Percentiles rank a stretch among this genome's conserved stretches.
Evolutionary conservation across 2,113 vertebrate species (phyloP).

Genomic region (Brachypodius melanocephalos): DNA sequence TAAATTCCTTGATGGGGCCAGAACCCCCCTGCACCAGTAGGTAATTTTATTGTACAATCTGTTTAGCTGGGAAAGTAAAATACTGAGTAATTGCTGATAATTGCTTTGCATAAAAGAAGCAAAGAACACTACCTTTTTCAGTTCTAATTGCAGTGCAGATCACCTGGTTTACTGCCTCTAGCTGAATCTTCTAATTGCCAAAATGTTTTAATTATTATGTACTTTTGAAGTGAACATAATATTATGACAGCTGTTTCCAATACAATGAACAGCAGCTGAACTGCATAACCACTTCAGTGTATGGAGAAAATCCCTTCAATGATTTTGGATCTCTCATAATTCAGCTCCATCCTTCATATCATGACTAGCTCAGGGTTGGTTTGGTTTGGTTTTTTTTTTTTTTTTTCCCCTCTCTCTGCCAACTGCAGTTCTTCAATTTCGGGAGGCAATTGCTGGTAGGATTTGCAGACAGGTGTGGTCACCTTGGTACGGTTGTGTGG

Average conservation of each 20-base stretch:
- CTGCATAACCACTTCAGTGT: background rate
- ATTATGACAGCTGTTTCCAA: conserved; percentile 64
- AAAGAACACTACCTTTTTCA: conserved; percentile 27
- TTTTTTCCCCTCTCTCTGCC: background rate
- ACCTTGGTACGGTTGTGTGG: background rate
- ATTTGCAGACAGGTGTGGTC: background rate
- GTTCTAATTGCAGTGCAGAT: conserved; percentile 58
- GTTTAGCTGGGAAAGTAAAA: background rate
- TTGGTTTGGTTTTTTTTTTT: background rate
- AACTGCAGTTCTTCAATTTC: background rate
- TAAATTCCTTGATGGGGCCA: background rate
- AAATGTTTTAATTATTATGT: conserved; percentile 65
- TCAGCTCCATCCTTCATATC: background rate
- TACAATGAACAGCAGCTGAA: conserved; percentile 47
- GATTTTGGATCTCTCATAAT: background rate
- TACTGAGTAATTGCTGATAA: background rate
- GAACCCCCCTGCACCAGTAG: background rate
- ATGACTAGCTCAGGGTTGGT: background rate
- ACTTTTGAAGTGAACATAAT: conserved; percentile 47
- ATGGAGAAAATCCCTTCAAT: background rate
- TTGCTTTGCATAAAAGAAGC: background rate
- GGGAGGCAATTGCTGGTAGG: background rate
- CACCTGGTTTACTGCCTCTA: conserved; percentile 60
- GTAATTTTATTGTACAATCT: background rate
- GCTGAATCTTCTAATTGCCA: conserved; percentile 50